These are phyloP conservation scores for Sympetrum striolatum DNA, from an alignment of 2,888 invertebrate genomes.

Conservation along the genomic window DNA sequence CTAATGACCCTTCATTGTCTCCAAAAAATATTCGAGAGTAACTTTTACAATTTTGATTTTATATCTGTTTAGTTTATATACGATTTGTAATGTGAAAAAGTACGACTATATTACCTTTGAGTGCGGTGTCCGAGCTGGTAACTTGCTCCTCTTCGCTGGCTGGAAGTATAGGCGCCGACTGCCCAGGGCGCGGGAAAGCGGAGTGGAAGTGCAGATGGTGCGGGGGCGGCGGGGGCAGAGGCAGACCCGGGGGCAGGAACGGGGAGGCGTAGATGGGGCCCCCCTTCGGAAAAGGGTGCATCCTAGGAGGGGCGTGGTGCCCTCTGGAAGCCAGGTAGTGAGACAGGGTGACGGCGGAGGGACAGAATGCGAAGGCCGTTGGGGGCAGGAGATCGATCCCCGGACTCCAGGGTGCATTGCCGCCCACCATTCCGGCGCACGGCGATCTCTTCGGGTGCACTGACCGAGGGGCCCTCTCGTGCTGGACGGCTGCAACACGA, in stretches of 20 bases:
- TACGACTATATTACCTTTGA: neutral
- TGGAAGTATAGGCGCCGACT: constrained; percentile 55
- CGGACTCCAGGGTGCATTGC: constrained; percentile 10
- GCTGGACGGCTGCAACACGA: constrained; percentile 79
- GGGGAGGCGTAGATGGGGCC: constrained; percentile 48
- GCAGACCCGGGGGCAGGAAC: constrained; percentile 49
- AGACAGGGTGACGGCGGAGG: constrained; percentile 51
- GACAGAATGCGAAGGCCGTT: constrained; percentile 49
- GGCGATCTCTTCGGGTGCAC: constrained; percentile 46
- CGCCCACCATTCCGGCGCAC: constrained; percentile 48
- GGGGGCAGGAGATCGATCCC: constrained; percentile 30
- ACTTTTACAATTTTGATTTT: too few relatives aligned
- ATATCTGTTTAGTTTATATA: too few relatives aligned
- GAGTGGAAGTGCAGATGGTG: constrained; percentile 51
- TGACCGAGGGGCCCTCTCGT: constrained; percentile 82
- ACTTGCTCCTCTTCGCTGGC: constrained; percentile 72
- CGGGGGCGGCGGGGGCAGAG: constrained; percentile 29
- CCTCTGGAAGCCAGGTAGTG: constrained; percentile 49
- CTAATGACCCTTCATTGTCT: too few relatives aligned
- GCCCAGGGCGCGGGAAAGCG: constrained; percentile 57
- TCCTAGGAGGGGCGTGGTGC: constrained; percentile 53
- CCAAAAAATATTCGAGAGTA: too few relatives aligned
- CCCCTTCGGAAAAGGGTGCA: constrained; percentile 54
- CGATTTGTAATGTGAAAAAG: too few relatives aligned
- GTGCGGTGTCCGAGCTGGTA: constrained; percentile 75